Conservation (phyloP, 2,797 vertebrate genomes). For the Labroides dimidiatus region DNA sequence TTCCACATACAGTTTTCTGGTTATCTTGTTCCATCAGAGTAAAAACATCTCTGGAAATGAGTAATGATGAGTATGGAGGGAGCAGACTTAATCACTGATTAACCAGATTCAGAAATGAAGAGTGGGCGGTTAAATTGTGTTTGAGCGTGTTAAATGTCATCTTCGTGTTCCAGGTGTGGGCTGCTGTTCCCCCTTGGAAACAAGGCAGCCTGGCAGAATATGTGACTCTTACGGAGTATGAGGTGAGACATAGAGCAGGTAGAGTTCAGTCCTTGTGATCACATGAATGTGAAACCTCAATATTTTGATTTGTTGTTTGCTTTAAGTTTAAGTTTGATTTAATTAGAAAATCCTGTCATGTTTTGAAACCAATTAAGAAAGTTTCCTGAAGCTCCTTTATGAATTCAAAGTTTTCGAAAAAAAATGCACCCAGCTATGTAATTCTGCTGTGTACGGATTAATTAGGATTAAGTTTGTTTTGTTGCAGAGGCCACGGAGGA, state of each 20-base stretch:
- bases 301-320: background rate
- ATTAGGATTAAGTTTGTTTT: constrained; percentile 58
- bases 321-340: background rate
- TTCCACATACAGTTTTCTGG: background rate
- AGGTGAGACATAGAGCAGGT: constrained; percentile 79
- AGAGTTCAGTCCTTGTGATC: constrained; percentile 2
- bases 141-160: constrained; percentile 48
- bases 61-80: constrained; percentile 27
- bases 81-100: constrained; percentile 35
- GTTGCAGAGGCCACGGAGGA: constrained; percentile 34
- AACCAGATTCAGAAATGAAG: constrained; percentile 12
- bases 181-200: constrained; percentile 93
- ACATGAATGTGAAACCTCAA: background rate
- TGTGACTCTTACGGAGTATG: constrained; percentile 90
- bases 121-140: constrained; percentile 42
- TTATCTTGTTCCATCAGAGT: constrained; percentile 16
- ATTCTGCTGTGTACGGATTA: constrained; percentile 32
- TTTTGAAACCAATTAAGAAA: constrained; percentile 7
- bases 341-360: background rate
- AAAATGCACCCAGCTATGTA: constrained; percentile 29
- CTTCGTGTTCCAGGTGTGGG: constrained; percentile 89
- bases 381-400: background rate
- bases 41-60: constrained; percentile 26
- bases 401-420: constrained; percentile 10
- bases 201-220: constrained; percentile 94